A percentile compares a stretch with the other conserved stretches of the same genome.
Conservation (phyloP, 2,113 vertebrate genomes). For the Globicephala melas region DNA sequence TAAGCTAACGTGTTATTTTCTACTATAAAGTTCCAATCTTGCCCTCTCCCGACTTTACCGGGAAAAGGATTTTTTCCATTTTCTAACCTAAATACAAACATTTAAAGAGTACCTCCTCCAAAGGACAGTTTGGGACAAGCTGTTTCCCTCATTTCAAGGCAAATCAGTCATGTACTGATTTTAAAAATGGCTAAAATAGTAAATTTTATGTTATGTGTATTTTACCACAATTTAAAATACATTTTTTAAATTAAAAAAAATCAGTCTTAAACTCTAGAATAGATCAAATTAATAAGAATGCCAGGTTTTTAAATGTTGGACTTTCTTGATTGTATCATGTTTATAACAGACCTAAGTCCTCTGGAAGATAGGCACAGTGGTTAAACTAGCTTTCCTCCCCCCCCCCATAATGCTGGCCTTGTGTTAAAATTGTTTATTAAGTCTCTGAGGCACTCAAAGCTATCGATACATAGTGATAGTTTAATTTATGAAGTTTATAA, state of each 20-base stretch:
- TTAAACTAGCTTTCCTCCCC: background rate
- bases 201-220: background rate
- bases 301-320: background rate
- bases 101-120: background rate
- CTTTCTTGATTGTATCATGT: background rate
- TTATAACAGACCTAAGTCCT: background rate
- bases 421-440: constrained; percentile 10
- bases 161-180: background rate
- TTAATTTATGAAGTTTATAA: background rate
- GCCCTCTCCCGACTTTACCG: background rate
- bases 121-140: background rate
- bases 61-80: background rate
- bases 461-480: background rate
- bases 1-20: background rate
- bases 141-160: background rate
- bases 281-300: background rate
- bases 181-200: background rate
- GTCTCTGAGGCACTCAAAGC: background rate
- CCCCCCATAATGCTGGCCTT: background rate
- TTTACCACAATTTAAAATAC: background rate
- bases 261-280: background rate
- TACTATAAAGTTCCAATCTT: background rate
- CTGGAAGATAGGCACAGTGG: background rate
- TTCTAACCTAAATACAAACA: constrained; percentile 28
- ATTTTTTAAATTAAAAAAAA: background rate